Base-by-base conservation (phyloP, 2,888 invertebrate species). In the Morpho helenor region DNA sequence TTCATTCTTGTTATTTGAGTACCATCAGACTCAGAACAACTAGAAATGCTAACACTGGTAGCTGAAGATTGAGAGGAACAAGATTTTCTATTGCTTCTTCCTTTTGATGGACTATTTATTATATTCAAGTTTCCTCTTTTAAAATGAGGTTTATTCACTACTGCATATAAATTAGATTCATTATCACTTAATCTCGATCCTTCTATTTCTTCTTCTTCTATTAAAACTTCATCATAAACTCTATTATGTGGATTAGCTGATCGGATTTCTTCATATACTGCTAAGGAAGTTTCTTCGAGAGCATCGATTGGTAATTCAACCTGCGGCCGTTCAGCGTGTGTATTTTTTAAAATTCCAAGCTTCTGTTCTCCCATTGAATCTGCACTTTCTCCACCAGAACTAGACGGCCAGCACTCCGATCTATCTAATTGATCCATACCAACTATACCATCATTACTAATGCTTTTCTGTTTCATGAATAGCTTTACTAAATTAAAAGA, bases 381-480 rank as follows among this genome's bases (percentile, higher is more conserved):
- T 49, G 92, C 93, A 64, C 93, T 93, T 68, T 92, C 92, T 47
- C 93, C 93, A 63, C 93, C 93, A 58, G 92, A 92, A 67, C 93
- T 93, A 22, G 92, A 93, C 4, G 95, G 95, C 96, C 96, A 96
- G 74, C 95, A 95, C 69, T 96, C 94, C 2, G 95, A 95, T 66
- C 86, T 76, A 63, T 90, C 89, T 48, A 96, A 93, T 66, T 96
- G 95, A 78, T 96, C 96, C 91, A 95, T 93, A 56, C 93, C 93
- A 69, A 93, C 91, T 69, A 94, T 94, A 59, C 94, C 94, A 79
- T 96, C 96, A 57, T 94, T 94, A 67, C 96, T 95, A 87, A 93
- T 93, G 78, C 96, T 96, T 80, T 96, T 96, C 77, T 97, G 97
- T 80, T 97, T 96, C 92, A 97, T 97, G 76, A 97, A 97, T 66